Percentiles rank a stretch among this genome's conserved stretches.
These are phyloP conservation scores for Drosophila buzzatii DNA, from an alignment of 2,888 invertebrate genomes.

Conservation along the genomic window DNA sequence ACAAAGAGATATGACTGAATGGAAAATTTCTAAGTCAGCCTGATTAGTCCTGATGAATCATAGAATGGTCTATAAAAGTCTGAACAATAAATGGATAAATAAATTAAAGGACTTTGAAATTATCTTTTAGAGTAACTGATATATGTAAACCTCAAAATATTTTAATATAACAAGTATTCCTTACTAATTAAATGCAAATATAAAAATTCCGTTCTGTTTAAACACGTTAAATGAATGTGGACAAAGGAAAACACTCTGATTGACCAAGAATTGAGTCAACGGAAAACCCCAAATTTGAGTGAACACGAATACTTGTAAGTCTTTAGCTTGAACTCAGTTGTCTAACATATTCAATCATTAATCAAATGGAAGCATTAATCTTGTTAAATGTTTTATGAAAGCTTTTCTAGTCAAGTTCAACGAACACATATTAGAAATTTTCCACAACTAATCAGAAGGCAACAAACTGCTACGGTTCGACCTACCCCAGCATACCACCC, in stretches of 20 bases:
- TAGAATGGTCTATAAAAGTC: not conserved
- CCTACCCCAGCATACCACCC: conserved; percentile 25
- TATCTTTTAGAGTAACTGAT: not conserved
- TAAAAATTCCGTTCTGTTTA: not conserved
- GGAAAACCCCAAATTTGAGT: not conserved
- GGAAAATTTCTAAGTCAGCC: no score
- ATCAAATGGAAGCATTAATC: not conserved
- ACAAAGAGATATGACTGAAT: not conserved
- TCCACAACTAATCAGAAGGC: not conserved
- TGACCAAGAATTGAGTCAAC: not conserved
- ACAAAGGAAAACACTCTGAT: not conserved
- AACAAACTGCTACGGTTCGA: conserved; percentile 1
- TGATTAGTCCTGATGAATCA: not conserved
- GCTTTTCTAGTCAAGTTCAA: conserved; percentile 4
- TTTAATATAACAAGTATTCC: not conserved
- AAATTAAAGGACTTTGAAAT: no score
- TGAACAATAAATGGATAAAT: no score
- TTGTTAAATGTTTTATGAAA: conserved; percentile 4
- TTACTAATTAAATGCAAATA: not conserved
- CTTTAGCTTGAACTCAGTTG: not conserved
- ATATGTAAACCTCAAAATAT: not conserved
- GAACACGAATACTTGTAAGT: not conserved
- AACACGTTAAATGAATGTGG: not conserved
- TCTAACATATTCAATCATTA: not conserved
- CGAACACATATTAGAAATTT: conserved; percentile 1